Conservation (phyloP, 2,113 vertebrate species). For the Myotis brandtii region DNA sequence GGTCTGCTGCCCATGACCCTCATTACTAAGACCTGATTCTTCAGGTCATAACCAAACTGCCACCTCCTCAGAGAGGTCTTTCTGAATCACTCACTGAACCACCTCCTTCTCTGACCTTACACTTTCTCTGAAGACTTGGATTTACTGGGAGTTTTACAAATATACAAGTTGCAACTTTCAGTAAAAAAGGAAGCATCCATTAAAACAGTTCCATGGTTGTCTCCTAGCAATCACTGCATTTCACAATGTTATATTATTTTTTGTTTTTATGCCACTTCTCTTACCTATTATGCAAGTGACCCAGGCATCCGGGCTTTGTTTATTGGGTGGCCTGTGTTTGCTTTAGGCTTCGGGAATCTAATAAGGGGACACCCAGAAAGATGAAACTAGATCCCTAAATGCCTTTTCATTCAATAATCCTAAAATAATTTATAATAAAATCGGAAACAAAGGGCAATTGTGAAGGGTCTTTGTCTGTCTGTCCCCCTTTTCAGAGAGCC, state of each 20-base stretch:
- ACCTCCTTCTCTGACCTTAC: not conserved
- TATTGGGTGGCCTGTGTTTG: conserved; percentile 61
- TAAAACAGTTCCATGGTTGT: not conserved
- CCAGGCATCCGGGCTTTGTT: not conserved
- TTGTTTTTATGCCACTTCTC: not conserved
- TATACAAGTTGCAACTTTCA: not conserved
- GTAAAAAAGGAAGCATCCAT: not conserved
- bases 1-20: not conserved
- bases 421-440: conserved; percentile 73
- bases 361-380: conserved; percentile 78
- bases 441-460: conserved; percentile 66
- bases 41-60: not conserved
- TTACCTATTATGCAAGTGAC: not conserved
- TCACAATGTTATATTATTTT: not conserved
- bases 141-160: not conserved
- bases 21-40: not conserved
- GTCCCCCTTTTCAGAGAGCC: conserved; percentile 46
- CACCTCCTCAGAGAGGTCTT: not conserved
- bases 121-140: not conserved
- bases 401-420: conserved; percentile 78
- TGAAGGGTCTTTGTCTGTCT: conserved; percentile 47
- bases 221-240: not conserved
- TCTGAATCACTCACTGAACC: not conserved
- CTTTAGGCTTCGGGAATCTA: not conserved
- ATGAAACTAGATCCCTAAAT: conserved; percentile 75